These are phyloP conservation scores for Coranthus polyacanthus DNA, from an alignment of 2,797 vertebrate genomes.

Conservation along the genomic window DNA sequence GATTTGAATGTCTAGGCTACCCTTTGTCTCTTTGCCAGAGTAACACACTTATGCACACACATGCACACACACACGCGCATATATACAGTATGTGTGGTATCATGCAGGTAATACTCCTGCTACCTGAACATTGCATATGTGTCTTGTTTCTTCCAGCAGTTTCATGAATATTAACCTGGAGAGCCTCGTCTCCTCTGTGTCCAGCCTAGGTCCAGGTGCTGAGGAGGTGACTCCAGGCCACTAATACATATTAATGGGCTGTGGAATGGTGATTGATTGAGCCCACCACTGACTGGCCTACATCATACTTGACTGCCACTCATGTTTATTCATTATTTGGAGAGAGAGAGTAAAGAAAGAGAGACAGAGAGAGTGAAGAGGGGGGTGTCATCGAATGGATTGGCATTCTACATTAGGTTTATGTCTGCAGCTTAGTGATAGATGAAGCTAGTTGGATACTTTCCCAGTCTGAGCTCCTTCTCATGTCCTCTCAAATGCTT, in stretches of 20 bases:
- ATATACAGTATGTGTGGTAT: conserved; percentile 17
- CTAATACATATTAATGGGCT: conserved; percentile 85
- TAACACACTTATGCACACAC: conserved; percentile 10
- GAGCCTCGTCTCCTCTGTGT: conserved; percentile 72
- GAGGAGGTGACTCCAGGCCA: conserved; percentile 81
- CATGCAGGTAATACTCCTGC: conserved; percentile 24
- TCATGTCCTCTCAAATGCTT: conserved; percentile 76
- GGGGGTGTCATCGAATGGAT: conserved; percentile 69
- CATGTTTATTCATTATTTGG: conserved; percentile 86
- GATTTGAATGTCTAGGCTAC: conserved; percentile 71
- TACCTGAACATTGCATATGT: conserved; percentile 62
- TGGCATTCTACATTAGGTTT: conserved; percentile 80
- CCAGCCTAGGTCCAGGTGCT: conserved; percentile 73
- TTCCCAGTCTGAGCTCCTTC: conserved; percentile 78
- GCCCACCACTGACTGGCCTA: conserved; percentile 79
- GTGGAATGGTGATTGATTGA: conserved; percentile 85
- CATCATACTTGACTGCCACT: conserved; percentile 79
- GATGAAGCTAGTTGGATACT: conserved; percentile 79
- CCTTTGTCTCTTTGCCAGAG: conserved; percentile 52
- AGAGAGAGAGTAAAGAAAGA: conserved; percentile 64
- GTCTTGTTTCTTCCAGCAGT: conserved; percentile 68
- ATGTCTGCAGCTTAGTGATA: conserved; percentile 82
- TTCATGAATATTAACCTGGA: conserved; percentile 83
- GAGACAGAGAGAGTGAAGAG: conserved; percentile 33
- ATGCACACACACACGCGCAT: neutral